phyloP scores from a whole-genome alignment of 2,888 invertebrate genomes.

The Thera britannica region DNA sequence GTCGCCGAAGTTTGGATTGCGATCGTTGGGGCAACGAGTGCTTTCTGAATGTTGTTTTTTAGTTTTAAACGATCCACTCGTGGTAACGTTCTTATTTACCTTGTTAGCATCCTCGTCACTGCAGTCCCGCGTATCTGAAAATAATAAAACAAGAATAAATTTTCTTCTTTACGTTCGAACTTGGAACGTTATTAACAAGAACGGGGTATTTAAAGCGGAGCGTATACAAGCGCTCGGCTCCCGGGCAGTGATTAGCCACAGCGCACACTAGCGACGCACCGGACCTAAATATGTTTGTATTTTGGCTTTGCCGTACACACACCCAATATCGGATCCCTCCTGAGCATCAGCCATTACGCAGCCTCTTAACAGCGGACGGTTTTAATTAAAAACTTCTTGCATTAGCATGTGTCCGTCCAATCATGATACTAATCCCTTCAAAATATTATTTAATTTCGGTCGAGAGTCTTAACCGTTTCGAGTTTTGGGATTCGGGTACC shows the following conservation, averaged over 20 bases:
- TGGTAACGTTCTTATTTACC: conserved; percentile 62
- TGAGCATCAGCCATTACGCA: conserved; percentile 81
- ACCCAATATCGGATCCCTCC: conserved; percentile 81
- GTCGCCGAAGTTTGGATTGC: conserved; percentile 75
- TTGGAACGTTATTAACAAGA: conserved; percentile 58
- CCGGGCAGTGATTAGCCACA: conserved; percentile 76
- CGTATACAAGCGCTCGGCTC: conserved; percentile 63
- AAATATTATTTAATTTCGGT: conserved; percentile 78
- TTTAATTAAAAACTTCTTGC: conserved; percentile 85
- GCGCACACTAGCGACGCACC: conserved; percentile 69
- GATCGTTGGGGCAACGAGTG: conserved; percentile 62
- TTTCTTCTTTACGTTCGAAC: conserved; percentile 33
- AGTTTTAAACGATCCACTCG: conserved; percentile 51
- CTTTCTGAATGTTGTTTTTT: conserved; percentile 62
- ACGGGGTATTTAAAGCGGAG: conserved; percentile 68
- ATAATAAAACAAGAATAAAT: conserved; percentile 48
- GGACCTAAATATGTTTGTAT: conserved; percentile 84
- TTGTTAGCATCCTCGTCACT: conserved; percentile 67
- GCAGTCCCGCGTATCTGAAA: conserved; percentile 76
- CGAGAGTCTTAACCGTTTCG: conserved; percentile 46
- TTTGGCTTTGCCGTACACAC: conserved; percentile 75
- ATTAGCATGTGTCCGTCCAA: conserved; percentile 80
- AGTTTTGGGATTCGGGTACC: conserved; percentile 39
- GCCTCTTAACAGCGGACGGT: conserved; percentile 82
- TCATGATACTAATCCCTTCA: conserved; percentile 76